These are phyloP conservation scores for Caenorhabditis parvicauda DNA, from an alignment of 2,888 invertebrate genomes.

Conservation along the genomic window DNA sequence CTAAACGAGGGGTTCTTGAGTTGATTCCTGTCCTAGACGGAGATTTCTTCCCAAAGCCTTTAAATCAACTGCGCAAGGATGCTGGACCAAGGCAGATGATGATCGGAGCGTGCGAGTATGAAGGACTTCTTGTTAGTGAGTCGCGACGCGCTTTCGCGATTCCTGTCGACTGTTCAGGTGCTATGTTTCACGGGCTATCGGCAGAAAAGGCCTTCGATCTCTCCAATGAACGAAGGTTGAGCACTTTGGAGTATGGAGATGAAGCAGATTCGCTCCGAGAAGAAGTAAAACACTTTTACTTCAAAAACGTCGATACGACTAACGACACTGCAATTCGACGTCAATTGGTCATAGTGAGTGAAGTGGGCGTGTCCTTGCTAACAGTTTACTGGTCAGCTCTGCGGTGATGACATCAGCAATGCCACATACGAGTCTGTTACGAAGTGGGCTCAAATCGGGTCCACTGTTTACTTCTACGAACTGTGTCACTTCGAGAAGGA, in stretches of 20 bases:
- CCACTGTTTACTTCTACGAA: too few species aligned
- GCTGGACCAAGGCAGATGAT: conserved; percentile 6
- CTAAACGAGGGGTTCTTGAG: conserved; percentile 8
- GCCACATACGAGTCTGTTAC: too few species aligned
- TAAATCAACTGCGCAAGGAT: conserved; percentile 15
- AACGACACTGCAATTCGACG: too few species aligned
- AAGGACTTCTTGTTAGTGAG: conserved; percentile 9
- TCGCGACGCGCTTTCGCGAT: too few species aligned
- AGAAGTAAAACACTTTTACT: conserved; percentile 8
- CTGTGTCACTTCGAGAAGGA: too few species aligned
- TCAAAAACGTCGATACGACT: conserved; percentile 9
- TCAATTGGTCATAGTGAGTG: too few species aligned
- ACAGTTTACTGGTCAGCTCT: too few species aligned
- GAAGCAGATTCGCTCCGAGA: conserved; percentile 5
- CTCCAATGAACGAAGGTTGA: background rate
- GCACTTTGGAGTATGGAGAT: too few species aligned
- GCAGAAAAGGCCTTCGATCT: background rate
- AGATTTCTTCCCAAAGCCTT: conserved; percentile 19
- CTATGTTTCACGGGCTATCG: background rate
- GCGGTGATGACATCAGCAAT: too few species aligned
- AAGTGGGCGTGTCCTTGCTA: too few species aligned
- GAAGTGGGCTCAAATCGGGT: too few species aligned
- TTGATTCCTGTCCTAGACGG: conserved; percentile 21
- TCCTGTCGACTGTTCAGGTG: background rate
- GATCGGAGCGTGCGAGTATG: conserved; percentile 6